A percentile compares a stretch with the other conserved stretches of the same genome.
Conservation (phyloP, 2,113 vertebrate species). For the Piprites chloris region DNA sequence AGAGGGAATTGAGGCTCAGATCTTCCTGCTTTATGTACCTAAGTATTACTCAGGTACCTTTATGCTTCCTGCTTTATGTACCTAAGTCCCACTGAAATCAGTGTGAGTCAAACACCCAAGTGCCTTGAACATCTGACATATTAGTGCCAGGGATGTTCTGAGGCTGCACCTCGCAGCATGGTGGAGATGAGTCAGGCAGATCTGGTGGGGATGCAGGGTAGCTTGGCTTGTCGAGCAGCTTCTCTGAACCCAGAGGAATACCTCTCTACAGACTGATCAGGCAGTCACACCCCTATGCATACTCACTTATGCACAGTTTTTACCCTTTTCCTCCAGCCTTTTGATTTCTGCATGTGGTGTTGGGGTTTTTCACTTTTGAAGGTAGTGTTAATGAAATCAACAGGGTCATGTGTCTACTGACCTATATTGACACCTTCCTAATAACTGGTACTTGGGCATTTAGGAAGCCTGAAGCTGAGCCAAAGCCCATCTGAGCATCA, state of each 20-base stretch:
- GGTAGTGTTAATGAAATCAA: neutral
- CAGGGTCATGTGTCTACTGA: neutral
- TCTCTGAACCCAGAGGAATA: neutral
- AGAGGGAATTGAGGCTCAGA: neutral
- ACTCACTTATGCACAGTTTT: neutral
- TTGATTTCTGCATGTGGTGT: neutral
- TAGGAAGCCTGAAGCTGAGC: neutral
- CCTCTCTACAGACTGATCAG: neutral
- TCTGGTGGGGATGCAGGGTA: neutral
- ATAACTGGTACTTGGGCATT: neutral
- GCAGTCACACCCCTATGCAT: neutral
- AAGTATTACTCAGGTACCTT: neutral
- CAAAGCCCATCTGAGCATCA: neutral
- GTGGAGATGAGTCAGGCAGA: neutral
- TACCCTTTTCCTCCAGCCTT: neutral
- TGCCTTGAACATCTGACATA: neutral
- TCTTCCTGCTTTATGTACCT: neutral
- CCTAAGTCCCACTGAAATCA: neutral
- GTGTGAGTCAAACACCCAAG: neutral
- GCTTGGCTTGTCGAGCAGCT: neutral
- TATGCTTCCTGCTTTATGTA: neutral
- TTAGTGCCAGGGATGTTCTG: fast-evolving
- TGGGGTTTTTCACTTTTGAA: neutral
- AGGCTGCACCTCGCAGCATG: fast-evolving
- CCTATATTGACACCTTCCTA: neutral